Evolutionary conservation across 2,888 invertebrate species (phyloP), one percentile per base, ranked within the genome.

Genomic region (Melieria picta): DNA sequence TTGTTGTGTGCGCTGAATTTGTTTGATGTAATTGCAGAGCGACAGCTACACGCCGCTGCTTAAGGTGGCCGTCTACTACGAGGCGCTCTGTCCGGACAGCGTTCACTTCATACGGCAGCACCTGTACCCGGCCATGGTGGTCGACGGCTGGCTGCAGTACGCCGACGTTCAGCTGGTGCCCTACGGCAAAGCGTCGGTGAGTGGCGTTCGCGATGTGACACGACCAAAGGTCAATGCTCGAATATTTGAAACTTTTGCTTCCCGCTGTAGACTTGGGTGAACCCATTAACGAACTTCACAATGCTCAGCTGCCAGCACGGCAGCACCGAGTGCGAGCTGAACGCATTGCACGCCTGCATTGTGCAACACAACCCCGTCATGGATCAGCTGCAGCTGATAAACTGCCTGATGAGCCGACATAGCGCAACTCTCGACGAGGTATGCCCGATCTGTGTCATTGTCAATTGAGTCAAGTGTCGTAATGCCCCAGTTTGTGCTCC

Each of bases 301-400:
- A 67, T 77, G 30, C 77, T 86, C 0, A 76, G 62, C 5, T 86
- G 86, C 60, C 86, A 86, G 66, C 87, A 87, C 65, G 86, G 85
- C 0, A 60, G 65, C 0, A 70, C 61, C 0, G 87, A 87, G 69
- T 87, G 87, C 72, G 82, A 86, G 13, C 72, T 83, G 9, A 87
- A 87, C 79, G 86, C 86, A 0, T 60, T 83, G 7, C 87, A 87
- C 63, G 86, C 81, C 13, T 87, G 87, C 63, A 80, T 85, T 9
- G 75, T 87, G 7, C 86, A 87, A 71, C 77, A 82, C 45, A 72
- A 81, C 66, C 77, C 77, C 3, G 68, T 79, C 7, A 48, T 70
- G 3, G 76, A 79, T 0, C 80, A 85, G 48, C 79, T 85, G 50
- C 72, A 79, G 7, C 74, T 87, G 69, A 83, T 87, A 48, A 70